Evolutionary conservation across 2,797 vertebrate species (phyloP), one percentile per base, ranked within the genome.

Genomic region (Synanceia verrucosa): DNA sequence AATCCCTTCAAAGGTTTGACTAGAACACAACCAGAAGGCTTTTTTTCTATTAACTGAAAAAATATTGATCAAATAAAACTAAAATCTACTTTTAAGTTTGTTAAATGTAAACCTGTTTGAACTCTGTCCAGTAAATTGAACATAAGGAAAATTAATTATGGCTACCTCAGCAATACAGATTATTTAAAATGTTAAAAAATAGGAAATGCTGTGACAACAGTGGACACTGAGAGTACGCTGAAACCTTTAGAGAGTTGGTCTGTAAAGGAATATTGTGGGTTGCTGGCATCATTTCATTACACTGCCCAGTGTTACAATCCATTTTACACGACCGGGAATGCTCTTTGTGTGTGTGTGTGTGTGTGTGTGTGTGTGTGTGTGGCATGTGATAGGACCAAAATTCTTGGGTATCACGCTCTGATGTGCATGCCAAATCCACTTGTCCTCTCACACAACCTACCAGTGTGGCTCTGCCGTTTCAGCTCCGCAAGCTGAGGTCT

Each of bases 351-450:
- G 56, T 8, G 68, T 65, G 48, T 26, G 65, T 26, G 68, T 68
- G 51, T 50, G 62, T 50, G 69, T 65, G 60, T 34, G 70, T 52
- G 71, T 62, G 60, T 41, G 70, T 63, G 74, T 62, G 86, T 82
- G 89, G 89, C 90, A 89, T 93, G 91, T 92, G 92, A 93, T 86
- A 75, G 82, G 85, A 89, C 70, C 83, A 86, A 83, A 87, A 91
- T 91, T 85, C 89, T 85, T 81, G 82, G 80, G 78, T 89, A 92
- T 92, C 91, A 92, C 85, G 91, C 91, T 93, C 91, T 92, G 91
- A 93, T 92, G 89, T 92, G 91, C 90, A 91, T 92, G 90, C 78
- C 88, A 91, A 92, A 93, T 92, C 92, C 89, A 85, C 88, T 91
- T 90, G 91, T 92, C 87, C 86, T 88, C 89, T 92, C 88, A 89